Percentiles rank a stretch among this genome's conserved stretches.
Evolutionary conservation across 1,140 invertebrate species (phyloP).

Genomic region (Nasonia longicornis): DNA sequence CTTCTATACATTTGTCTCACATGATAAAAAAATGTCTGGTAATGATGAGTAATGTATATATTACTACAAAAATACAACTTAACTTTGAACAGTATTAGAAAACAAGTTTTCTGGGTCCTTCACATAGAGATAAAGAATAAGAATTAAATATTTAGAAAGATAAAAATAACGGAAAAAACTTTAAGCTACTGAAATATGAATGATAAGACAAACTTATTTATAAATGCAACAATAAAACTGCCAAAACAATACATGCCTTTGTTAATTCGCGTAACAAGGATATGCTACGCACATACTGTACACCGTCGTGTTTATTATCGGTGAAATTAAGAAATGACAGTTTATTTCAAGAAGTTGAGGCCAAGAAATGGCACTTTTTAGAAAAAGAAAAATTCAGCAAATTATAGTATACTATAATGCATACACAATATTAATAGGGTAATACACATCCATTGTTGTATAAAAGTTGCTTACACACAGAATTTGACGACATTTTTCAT

Average conservation of each 20-base stretch:
- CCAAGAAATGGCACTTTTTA: neutral
- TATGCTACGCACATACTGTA: conserved; percentile 23
- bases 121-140: neutral
- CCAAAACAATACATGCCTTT: conserved; percentile 17
- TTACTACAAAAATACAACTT: neutral
- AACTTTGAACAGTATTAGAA: conserved; percentile 28
- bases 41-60: neutral
- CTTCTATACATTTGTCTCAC: neutral
- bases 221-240: conserved; percentile 22
- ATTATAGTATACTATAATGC: neutral
- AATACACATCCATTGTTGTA: neutral
- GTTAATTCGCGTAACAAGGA: neutral
- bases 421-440: neutral
- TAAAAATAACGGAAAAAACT: neutral
- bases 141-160: neutral
- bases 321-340: neutral
- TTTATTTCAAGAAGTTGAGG: neutral
- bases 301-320: conserved; percentile 27
- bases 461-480: neutral
- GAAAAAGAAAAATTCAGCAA: neutral
- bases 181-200: neutral
- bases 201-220: neutral
- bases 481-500: neutral
- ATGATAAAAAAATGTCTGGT: neutral
- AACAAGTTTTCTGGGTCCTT: conserved; percentile 16